A percentile compares a stretch with the other conserved stretches of the same genome.
phyloP scores from a whole-genome alignment of 2,113 vertebrate species.

The Scatophagus argus region DNA sequence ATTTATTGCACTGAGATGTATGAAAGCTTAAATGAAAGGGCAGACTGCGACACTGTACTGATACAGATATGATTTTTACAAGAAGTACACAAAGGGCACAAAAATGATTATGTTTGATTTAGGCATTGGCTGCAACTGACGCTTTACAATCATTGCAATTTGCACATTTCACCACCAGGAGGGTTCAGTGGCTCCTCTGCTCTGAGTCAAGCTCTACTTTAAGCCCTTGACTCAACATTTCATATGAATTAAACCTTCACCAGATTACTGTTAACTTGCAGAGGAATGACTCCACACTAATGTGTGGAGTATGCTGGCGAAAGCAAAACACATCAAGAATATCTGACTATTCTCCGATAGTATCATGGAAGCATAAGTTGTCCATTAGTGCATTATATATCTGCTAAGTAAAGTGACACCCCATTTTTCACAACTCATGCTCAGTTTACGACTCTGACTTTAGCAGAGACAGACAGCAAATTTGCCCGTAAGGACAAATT shows the following conservation, averaged over 20 bases:
- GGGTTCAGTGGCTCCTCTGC: slow-evolving; percentile 44
- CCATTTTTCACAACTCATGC: background rate
- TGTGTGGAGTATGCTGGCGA: background rate
- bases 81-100: slow-evolving; percentile 28
- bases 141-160: slow-evolving; percentile 41
- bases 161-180: slow-evolving; percentile 61
- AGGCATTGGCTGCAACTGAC: background rate
- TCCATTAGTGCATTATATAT: background rate
- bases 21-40: slow-evolving; percentile 48
- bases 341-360: background rate
- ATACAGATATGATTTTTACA: slow-evolving; percentile 30
- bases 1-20: slow-evolving; percentile 72
- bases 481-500: slow-evolving; percentile 7
- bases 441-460: background rate
- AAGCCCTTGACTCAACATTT: slow-evolving; percentile 7
- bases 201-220: slow-evolving; percentile 11
- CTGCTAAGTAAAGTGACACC: background rate
- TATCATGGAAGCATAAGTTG: background rate
- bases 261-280: slow-evolving; percentile 3
- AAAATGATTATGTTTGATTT: slow-evolving; percentile 43
- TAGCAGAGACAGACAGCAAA: background rate
- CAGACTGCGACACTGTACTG: slow-evolving; percentile 16
- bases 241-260: background rate
- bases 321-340: background rate
- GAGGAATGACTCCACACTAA: background rate